Conservation (phyloP, 2,888 invertebrate genomes). For the Blastobasis adustella region DNA sequence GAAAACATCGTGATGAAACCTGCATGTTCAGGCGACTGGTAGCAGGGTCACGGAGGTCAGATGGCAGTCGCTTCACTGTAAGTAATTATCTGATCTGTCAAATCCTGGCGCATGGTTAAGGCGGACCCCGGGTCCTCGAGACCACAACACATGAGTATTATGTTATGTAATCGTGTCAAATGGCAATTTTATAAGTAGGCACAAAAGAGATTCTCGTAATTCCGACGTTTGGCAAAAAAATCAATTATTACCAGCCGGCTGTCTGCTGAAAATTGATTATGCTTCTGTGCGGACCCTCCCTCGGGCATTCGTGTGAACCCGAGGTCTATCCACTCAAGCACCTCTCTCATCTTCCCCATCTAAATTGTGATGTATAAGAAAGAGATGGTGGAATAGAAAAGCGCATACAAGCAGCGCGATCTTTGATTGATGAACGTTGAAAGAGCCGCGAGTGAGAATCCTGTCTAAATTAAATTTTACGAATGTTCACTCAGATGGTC, state of each 20-base stretch:
- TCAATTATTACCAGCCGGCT: slow-evolving; percentile 16
- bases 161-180: too few relatives aligned
- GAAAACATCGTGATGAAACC: too few relatives aligned
- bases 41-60: too few relatives aligned
- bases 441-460: slow-evolving; percentile 35
- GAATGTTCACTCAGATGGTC: slow-evolving; percentile 20
- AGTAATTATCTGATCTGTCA: too few relatives aligned
- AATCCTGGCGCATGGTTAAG: too few relatives aligned
- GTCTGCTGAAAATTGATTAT: slow-evolving; percentile 38
- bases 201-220: too few relatives aligned
- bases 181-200: too few relatives aligned
- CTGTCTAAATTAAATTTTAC: slow-evolving; percentile 36
- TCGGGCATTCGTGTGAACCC: slow-evolving; percentile 38
- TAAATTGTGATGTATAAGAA: slow-evolving; percentile 8
- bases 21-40: too few relatives aligned
- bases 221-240: slow-evolving; percentile 12
- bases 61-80: too few relatives aligned
- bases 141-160: too few relatives aligned
- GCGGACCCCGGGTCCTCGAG: too few relatives aligned
- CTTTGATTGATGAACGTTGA: slow-evolving; percentile 48
- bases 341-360: slow-evolving; percentile 14
- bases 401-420: slow-evolving; percentile 22
- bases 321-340: slow-evolving; percentile 20
- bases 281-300: slow-evolving; percentile 32
- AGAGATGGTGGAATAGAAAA: slow-evolving; percentile 8